A percentile compares a stretch with the other conserved stretches of the same genome.
These are phyloP conservation scores for Eulemur rubriventer DNA, from an alignment of 2,797 vertebrate species.

Conservation along the genomic window DNA sequence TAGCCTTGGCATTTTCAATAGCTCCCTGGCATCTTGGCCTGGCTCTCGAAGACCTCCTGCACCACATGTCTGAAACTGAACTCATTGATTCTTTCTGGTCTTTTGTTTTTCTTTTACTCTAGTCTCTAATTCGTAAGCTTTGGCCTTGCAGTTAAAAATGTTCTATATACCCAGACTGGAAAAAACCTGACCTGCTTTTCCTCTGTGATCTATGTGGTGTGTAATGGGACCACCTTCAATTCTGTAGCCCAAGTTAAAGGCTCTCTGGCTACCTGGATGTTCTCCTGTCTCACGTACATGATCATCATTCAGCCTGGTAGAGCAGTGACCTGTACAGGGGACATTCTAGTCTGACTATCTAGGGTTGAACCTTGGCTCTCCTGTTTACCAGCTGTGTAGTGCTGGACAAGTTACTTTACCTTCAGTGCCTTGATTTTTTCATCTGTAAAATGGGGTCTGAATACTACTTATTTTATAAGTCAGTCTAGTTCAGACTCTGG, in stretches of 20 bases:
- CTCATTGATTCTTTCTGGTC: neutral
- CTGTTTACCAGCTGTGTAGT: neutral
- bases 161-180: neutral
- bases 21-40: too few relatives aligned
- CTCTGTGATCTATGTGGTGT: neutral
- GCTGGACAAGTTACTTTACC: neutral
- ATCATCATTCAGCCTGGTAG: neutral
- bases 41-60: neutral
- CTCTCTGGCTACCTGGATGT: neutral
- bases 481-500: neutral
- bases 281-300: neutral
- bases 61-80: neutral
- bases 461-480: neutral
- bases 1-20: neutral
- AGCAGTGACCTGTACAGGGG: neutral
- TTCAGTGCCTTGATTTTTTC: neutral
- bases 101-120: neutral
- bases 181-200: neutral
- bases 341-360: accelerated
- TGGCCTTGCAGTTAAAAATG: neutral
- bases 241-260: neutral
- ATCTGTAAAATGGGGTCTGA: neutral
- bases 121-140: neutral
- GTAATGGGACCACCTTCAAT: neutral
- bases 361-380: neutral